Evolutionary conservation across 1,140 invertebrate genomes (phyloP).

Genomic region (Araneus ventricosus): DNA sequence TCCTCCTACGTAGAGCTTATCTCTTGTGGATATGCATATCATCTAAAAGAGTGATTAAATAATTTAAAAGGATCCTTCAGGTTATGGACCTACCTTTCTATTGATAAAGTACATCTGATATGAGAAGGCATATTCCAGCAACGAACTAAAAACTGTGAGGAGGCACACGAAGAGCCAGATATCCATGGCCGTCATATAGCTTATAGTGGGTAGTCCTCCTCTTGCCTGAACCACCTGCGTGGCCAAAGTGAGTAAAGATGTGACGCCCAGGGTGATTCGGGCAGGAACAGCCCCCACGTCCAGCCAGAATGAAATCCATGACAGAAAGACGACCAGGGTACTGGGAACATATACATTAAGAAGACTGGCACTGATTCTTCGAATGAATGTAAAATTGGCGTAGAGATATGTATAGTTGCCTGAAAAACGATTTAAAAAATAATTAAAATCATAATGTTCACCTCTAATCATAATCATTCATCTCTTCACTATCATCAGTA

Average conservation of each 20-base stretch:
- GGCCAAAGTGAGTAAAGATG: constrained; percentile 77
- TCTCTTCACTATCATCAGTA: too few relatives aligned
- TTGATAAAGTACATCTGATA: constrained; percentile 52
- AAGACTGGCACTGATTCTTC: constrained; percentile 73
- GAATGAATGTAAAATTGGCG: constrained; percentile 76
- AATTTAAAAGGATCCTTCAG: not conserved
- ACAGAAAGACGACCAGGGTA: constrained; percentile 75
- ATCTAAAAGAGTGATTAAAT: too few relatives aligned
- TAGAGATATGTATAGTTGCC: constrained; percentile 74
- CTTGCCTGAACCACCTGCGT: constrained; percentile 76
- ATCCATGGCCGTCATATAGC: constrained; percentile 78
- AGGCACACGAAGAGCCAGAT: constrained; percentile 78
- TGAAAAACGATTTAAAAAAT: not conserved
- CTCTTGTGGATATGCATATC: too few relatives aligned
- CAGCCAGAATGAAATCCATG: constrained; percentile 80
- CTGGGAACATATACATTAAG: constrained; percentile 77
- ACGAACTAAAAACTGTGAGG: constrained; percentile 79
- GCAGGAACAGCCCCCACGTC: constrained; percentile 80
- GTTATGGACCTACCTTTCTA: not conserved
- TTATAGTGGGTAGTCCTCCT: constrained; percentile 70
- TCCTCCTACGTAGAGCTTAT: too few relatives aligned
- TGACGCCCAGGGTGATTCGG: constrained; percentile 78
- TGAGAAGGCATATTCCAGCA: constrained; percentile 80
- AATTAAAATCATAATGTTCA: not conserved
- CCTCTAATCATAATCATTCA: too few relatives aligned